Percentiles rank a stretch among this genome's conserved stretches.
These are phyloP conservation scores for Dolichopus griseipennis DNA, from an alignment of 2,888 invertebrate genomes.

Conservation along the genomic window DNA sequence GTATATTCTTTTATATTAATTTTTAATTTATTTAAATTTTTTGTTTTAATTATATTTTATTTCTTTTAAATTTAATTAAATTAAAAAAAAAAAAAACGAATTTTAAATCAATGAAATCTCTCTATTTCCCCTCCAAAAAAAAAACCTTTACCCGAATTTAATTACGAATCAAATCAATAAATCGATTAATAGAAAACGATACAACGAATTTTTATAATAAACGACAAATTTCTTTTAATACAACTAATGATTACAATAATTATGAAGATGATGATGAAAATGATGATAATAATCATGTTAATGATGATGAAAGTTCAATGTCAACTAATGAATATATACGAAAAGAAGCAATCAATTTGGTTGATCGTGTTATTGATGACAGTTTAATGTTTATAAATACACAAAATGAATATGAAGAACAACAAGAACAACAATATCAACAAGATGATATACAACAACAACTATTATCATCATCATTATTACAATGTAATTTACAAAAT, in stretches of 20 bases:
- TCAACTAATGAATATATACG: slow-evolving; percentile 28
- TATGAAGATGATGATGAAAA: slow-evolving; percentile 24
- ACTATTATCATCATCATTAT: slow-evolving; percentile 21
- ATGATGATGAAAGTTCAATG: slow-evolving; percentile 8
- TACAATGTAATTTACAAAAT: slow-evolving; percentile 15
- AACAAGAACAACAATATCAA: slow-evolving; percentile 21
- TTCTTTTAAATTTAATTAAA: neutral
- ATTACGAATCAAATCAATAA: neutral
- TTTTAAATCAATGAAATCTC: neutral
- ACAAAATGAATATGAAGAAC: slow-evolving; percentile 26
- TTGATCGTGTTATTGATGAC: slow-evolving; percentile 41
- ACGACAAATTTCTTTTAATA: slow-evolving; percentile 21
- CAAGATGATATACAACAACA: neutral
- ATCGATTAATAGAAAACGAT: slow-evolving; percentile 8
- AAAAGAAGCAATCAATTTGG: slow-evolving; percentile 39
- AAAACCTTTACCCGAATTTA: no score
- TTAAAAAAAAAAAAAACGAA: no score
- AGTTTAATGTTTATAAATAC: slow-evolving; percentile 37
- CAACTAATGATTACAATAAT: slow-evolving; percentile 22
- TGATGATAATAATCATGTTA: slow-evolving; percentile 19
- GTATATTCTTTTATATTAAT: neutral
- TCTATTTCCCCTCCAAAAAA: neutral
- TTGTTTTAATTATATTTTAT: neutral
- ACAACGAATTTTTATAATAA: neutral
- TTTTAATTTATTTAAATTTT: neutral